Evolutionary conservation across 2,888 invertebrate genomes (phyloP).

Genomic region (Asteroscopus sphinx): DNA sequence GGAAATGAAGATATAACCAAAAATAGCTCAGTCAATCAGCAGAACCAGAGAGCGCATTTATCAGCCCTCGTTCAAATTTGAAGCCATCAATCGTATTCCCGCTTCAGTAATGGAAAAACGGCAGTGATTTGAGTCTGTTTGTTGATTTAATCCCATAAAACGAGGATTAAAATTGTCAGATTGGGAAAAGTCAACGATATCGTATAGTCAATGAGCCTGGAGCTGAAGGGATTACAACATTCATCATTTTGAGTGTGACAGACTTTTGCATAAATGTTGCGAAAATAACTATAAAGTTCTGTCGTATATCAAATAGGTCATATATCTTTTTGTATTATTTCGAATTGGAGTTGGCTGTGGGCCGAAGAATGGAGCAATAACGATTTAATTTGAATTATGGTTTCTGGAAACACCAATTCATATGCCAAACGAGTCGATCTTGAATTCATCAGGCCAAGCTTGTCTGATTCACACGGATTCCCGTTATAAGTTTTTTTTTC

Average conservation of each 20-base stretch:
- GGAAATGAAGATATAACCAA: conserved; percentile 21
- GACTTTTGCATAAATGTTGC: conserved; percentile 19
- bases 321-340: conserved; percentile 16
- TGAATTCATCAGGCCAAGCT: background rate
- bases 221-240: conserved; percentile 33
- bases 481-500: no score
- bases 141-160: conserved; percentile 60
- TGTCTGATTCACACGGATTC: no score
- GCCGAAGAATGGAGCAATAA: conserved; percentile 17
- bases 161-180: conserved; percentile 61
- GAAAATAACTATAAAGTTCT: conserved; percentile 8
- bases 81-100: conserved; percentile 63
- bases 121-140: conserved; percentile 53
- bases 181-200: conserved; percentile 53
- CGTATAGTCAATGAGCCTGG: conserved; percentile 31
- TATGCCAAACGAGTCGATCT: conserved; percentile 10
- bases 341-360: conserved; percentile 22
- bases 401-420: conserved; percentile 1
- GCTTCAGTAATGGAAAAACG: conserved; percentile 60
- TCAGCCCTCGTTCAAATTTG: conserved; percentile 69
- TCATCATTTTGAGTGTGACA: conserved; percentile 41
- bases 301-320: conserved; percentile 15
- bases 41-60: conserved; percentile 60
- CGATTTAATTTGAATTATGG: conserved; percentile 29
- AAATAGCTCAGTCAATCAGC: conserved; percentile 63